Evolutionary conservation across 2,888 invertebrate genomes (phyloP).

Genomic region (Cantharis lateralis): DNA sequence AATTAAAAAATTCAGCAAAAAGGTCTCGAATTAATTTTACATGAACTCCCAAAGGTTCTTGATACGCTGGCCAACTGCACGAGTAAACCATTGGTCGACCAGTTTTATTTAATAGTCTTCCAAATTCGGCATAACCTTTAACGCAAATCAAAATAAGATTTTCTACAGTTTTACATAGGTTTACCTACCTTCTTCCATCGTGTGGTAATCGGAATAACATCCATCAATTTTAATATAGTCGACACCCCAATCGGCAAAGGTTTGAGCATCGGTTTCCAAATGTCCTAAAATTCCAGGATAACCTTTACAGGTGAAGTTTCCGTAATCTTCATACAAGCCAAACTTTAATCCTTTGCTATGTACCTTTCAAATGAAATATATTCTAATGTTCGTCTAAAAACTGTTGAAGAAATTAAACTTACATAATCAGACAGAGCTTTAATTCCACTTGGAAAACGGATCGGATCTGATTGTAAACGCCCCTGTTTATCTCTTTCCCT

Average conservation of each 20-base stretch:
- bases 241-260: constrained; percentile 78
- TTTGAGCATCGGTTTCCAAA: constrained; percentile 70
- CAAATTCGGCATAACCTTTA: constrained; percentile 75
- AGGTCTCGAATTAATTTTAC: constrained; percentile 50
- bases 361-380: constrained; percentile 60
- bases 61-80: constrained; percentile 86
- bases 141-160: background rate
- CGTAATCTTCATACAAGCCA: constrained; percentile 83
- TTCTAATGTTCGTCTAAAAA: background rate
- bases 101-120: constrained; percentile 69
- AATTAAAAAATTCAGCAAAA: background rate
- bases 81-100: constrained; percentile 80
- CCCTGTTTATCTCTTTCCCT: constrained; percentile 57
- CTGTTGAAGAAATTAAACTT: constrained; percentile 44
- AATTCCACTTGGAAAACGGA: constrained; percentile 66
- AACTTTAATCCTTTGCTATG: constrained; percentile 76
- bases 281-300: constrained; percentile 75
- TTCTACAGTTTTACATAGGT: background rate
- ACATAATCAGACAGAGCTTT: constrained; percentile 65
- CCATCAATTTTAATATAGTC: constrained; percentile 85
- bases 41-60: constrained; percentile 60
- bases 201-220: constrained; percentile 66
- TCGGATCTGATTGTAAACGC: constrained; percentile 60
- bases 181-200: constrained; percentile 59
- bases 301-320: constrained; percentile 75